Evolutionary conservation across 2,888 invertebrate genomes (phyloP), one percentile per base, ranked within the genome.

Genomic region (Sipha maydis): DNA sequence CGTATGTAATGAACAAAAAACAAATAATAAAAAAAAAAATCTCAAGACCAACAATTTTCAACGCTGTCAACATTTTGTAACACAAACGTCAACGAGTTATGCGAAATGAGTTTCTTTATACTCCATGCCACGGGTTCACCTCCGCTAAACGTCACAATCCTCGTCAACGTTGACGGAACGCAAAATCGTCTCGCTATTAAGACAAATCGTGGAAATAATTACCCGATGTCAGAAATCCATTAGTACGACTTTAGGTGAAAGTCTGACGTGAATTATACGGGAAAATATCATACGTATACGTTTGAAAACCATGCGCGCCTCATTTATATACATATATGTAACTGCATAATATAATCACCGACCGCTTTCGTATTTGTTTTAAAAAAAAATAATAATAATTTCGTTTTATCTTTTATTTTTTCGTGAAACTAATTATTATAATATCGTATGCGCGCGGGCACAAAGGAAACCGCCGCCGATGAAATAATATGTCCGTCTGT

Each of bases 351-450:
- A 56, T 83, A 75, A 84, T 84, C 56, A n/a, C 38, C 76, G 69
- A 78, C 85, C 48, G 67, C 77, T 54, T 61, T 78, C 69, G 76
- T 85, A 77, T 85, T 85, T 85, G 85, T 85, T 77, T 83, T 67
- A 54, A 77, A 48, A 48, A 48, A 77, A n/a, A 34, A 85, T 34
- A n/a, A 77, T 31, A 34, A 85, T 34, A n/a, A 78, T 85, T 78
- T 78, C 48, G 77, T 77, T 69, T 73, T 31, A 71, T 82, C 21
- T 82, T 31, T 25, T 71, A 41, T n/a, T 83, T 75, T 56, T 77
- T n/a, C 69, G 69, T 79, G 86, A 73, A 88, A 88, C 88, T 75
- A 80, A 88, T 88, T 88, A 88, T 88, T 88, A 82, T 88, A 80
- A 73, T 75, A 34, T 34, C 34, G 34, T 34, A 34, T 4, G 34